A percentile compares a stretch with the other conserved stretches of the same genome.
Evolutionary conservation across 2,888 invertebrate genomes (phyloP).

Genomic region (Mamestra brassicae): DNA sequence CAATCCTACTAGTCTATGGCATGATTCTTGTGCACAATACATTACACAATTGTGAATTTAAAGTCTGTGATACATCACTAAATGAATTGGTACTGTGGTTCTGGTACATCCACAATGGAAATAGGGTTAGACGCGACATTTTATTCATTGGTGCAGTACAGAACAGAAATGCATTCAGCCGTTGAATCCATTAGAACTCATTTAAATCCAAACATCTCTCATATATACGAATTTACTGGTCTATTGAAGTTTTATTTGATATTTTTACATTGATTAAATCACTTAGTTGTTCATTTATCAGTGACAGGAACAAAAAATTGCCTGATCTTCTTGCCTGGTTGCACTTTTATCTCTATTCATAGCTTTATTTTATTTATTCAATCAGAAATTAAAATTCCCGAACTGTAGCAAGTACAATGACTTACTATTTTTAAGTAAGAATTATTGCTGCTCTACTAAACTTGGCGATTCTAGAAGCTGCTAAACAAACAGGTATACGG

Average conservation of each 20-base stretch:
- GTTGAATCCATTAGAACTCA: slow-evolving; percentile 1
- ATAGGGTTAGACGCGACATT: slow-evolving; percentile 41
- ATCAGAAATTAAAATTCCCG: slow-evolving; percentile 35
- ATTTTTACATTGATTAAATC: slow-evolving; percentile 12
- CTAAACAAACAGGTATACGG: background rate
- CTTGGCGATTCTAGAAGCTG: slow-evolving; percentile 27
- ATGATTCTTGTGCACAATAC: slow-evolving; percentile 58
- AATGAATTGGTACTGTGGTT: slow-evolving; percentile 71
- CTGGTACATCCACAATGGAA: slow-evolving; percentile 66
- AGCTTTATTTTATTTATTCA: slow-evolving; percentile 19
- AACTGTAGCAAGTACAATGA: slow-evolving; percentile 50
- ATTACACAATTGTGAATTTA: slow-evolving; percentile 65
- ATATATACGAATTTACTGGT: background rate
- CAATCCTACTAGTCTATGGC: slow-evolving; percentile 47
- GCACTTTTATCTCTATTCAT: slow-evolving; percentile 27
- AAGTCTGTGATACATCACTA: slow-evolving; percentile 65
- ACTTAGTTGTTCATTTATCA: slow-evolving; percentile 4
- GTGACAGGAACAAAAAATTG: slow-evolving; percentile 12
- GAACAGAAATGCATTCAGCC: slow-evolving; percentile 44
- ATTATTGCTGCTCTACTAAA: slow-evolving; percentile 26
- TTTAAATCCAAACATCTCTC: background rate
- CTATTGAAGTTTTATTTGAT: background rate
- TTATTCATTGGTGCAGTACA: slow-evolving; percentile 30
- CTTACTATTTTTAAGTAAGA: slow-evolving; percentile 27
- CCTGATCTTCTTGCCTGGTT: slow-evolving; percentile 27